A percentile compares a stretch with the other conserved stretches of the same genome.
Evolutionary conservation across 2,797 vertebrate species (phyloP).

Genomic region (Eulemur albifrons): DNA sequence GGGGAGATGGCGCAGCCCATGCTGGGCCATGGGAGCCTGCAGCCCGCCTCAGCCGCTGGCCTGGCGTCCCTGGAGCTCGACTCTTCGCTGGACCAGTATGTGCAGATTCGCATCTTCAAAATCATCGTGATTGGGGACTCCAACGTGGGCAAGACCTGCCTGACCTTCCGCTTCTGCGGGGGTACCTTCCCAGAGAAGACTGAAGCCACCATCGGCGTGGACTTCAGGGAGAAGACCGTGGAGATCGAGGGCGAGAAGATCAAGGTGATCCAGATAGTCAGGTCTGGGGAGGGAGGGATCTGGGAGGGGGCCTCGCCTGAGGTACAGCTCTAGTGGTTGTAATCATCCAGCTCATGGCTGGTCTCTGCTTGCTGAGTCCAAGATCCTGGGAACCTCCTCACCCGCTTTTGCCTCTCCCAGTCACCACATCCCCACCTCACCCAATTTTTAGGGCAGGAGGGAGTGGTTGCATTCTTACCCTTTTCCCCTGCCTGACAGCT

Average conservation of each 20-base stretch:
- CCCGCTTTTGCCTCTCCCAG: background rate
- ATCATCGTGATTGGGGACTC: slow-evolving; percentile 97
- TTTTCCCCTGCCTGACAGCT: slow-evolving; percentile 36
- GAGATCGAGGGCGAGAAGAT: slow-evolving; percentile 93
- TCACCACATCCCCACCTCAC: background rate
- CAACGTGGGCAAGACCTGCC: slow-evolving; percentile 95
- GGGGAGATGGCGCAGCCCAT: slow-evolving; percentile 89
- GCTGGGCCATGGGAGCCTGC: slow-evolving; percentile 75
- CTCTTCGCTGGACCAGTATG: slow-evolving; percentile 83
- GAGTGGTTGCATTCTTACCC: slow-evolving; percentile 14
- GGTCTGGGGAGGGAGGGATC: slow-evolving; percentile 54
- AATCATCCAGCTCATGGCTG: background rate
- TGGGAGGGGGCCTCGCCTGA: slow-evolving; percentile 37
- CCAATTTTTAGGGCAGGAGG: background rate
- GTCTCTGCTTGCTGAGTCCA: background rate
- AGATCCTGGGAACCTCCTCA: background rate
- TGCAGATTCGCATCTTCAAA: slow-evolving; percentile 92
- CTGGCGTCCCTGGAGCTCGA: slow-evolving; percentile 76
- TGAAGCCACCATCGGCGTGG: slow-evolving; percentile 96
- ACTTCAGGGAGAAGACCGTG: slow-evolving; percentile 94
- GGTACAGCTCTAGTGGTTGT: background rate
- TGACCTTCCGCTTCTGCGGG: slow-evolving; percentile 95
- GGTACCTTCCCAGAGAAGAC: slow-evolving; percentile 93
- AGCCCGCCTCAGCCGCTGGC: slow-evolving; percentile 62
- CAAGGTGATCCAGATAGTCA: slow-evolving; percentile 88